Base-by-base conservation (phyloP, 2,888 invertebrate genomes). In the Bombyx huttoni region DNA sequence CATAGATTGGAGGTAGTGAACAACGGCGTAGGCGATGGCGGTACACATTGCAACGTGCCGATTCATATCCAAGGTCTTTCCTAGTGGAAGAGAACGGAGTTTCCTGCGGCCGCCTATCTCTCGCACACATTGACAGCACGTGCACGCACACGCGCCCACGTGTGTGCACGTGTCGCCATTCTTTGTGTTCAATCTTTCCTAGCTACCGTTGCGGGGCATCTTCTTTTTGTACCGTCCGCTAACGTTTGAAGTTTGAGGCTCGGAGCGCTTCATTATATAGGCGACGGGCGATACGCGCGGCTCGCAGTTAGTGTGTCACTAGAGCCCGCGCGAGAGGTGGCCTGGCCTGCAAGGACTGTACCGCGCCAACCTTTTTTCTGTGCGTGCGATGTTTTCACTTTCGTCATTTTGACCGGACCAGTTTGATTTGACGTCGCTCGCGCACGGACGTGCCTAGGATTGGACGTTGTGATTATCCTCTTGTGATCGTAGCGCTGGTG, bases 21-120 rank as follows among this genome's bases (percentile, higher is more conserved):
- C 77, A 71, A 76, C 68, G 71, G 84, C 82, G 86, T 87, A 85
- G 86, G 86, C 86, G 85, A 85, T 80, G 79, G 82, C 81, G 81
- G 83, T 85, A 84, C 77, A 81, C 85, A 83, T 85, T 86, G 86
- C 87, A 86, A 84, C 84, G 84, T 84, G 84, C 83, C 83, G 83
- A 84, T 85, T 86, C 81, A 77, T 78, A 83, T 78, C 89, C 89
- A 89, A 89, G 89, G 89, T 86, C 89, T 89, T 89, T 89, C 89
- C 89, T 89, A 81, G 86, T 89, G 88, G 87, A 89, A 89, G 89
- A 89, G 89, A 89, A 88, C 86, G 89, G 88, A 81, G 88, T 88
- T 89, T 89, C 89, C 89, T 89, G 89, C 86, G 87, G 71, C 82
- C 81, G 81, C 85, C 86, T 86, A 83, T 87, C 86, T 85, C 84